Percentiles rank a stretch among this genome's conserved stretches.
These are phyloP conservation scores for Coelopa frigida DNA, from an alignment of 1,140 invertebrate genomes.

Conservation along the genomic window DNA sequence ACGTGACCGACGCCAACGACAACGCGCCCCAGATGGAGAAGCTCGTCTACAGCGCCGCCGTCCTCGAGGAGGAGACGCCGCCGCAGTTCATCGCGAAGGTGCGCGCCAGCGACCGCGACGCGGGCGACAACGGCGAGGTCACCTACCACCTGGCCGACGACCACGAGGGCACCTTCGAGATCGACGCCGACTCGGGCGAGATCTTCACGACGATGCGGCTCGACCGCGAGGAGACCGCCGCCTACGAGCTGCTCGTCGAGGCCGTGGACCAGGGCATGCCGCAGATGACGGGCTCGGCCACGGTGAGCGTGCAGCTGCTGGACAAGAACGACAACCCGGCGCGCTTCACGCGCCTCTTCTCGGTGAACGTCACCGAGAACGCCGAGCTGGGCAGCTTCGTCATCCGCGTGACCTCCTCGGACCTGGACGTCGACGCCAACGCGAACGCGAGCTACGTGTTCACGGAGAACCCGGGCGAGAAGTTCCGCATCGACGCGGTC, in stretches of 20 bases:
- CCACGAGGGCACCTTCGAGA: conserved; percentile 69
- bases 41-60: conserved; percentile 71
- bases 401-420: conserved; percentile 83
- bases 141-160: conserved; percentile 70
- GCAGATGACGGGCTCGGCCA: conserved; percentile 72
- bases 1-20: conserved; percentile 87
- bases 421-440: conserved; percentile 79
- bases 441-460: conserved; percentile 85
- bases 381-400: conserved; percentile 87
- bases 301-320: conserved; percentile 72
- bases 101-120: conserved; percentile 77
- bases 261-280: conserved; percentile 82
- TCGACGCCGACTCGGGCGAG: conserved; percentile 73
- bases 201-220: conserved; percentile 78
- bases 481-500: conserved; percentile 79
- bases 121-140: conserved; percentile 77
- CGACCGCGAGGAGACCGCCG: conserved; percentile 80
- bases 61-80: conserved; percentile 84
- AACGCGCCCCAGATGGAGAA: conserved; percentile 78
- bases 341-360: conserved; percentile 84
- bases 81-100: conserved; percentile 71
- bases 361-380: conserved; percentile 93
- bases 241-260: conserved; percentile 77
- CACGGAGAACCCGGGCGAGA: conserved; percentile 77
- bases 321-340: conserved; percentile 96